Evolutionary conservation across 2,888 invertebrate genomes (phyloP).

Genomic region (Philonicus albiceps): DNA sequence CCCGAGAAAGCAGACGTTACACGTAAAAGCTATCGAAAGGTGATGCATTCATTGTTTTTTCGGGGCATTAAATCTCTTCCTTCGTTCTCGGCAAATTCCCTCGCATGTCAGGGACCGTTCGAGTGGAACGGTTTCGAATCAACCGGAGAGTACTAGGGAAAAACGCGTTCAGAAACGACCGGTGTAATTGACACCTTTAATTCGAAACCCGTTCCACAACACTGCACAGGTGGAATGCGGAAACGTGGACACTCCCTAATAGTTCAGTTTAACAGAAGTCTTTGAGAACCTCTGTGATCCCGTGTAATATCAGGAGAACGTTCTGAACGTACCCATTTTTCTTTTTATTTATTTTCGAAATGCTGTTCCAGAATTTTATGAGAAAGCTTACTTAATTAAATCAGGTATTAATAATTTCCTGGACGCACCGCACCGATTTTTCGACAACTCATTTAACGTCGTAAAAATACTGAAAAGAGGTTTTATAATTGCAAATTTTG

Average conservation of each 20-base stretch:
- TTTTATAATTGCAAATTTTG: background rate
- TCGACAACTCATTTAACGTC: background rate
- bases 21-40: background rate
- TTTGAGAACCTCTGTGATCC: background rate
- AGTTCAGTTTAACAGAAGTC: background rate
- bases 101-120: background rate
- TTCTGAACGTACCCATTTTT: background rate
- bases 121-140: background rate
- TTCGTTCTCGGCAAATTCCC: background rate
- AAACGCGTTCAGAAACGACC: background rate
- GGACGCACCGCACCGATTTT: background rate
- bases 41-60: background rate
- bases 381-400: background rate
- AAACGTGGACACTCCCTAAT: background rate
- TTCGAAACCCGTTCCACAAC: background rate
- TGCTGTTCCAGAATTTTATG: background rate
- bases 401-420: background rate
- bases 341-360: background rate
- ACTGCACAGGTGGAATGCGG: background rate
- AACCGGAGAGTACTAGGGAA: background rate
- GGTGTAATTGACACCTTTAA: conserved; percentile 7
- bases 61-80: background rate
- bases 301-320: background rate
- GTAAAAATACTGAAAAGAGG: background rate
- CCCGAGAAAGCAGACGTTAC: background rate